Evolutionary conservation across 1,140 invertebrate species (phyloP).

Genomic region (Trachymyrmex septentrionalis): DNA sequence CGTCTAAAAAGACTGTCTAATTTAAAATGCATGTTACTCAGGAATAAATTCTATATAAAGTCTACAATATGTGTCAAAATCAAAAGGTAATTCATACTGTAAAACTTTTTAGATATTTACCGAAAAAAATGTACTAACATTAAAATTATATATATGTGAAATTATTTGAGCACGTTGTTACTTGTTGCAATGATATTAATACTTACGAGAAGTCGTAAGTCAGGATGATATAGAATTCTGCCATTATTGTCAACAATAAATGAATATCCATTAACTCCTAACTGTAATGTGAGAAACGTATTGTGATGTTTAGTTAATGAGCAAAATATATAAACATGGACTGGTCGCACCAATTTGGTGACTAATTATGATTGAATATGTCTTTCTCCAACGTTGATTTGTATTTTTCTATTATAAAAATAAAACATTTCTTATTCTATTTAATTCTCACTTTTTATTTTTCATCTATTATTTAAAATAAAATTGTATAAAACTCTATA

Average conservation of each 20-base stretch:
- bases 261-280: conserved; percentile 98
- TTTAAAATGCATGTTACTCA: too few species aligned
- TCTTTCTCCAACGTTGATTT: too few species aligned
- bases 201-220: conserved; percentile 95
- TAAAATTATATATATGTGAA: conserved; percentile 7
- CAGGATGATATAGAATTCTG: conserved; percentile 98
- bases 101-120: too few species aligned
- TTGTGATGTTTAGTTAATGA: conserved; percentile 10
- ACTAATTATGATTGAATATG: neutral
- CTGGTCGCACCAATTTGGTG: neutral
- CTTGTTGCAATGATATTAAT: neutral
- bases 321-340: conserved; percentile 1
- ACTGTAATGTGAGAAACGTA: conserved; percentile 87
- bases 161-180: neutral
- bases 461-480: neutral
- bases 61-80: too few species aligned
- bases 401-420: neutral
- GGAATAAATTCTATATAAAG: too few species aligned
- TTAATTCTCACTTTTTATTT: too few species aligned
- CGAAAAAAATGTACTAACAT: neutral
- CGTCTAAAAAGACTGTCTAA: too few species aligned
- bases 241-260: conserved; percentile 99
- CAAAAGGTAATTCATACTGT: too few species aligned
- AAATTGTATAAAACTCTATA: neutral
- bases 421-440: neutral